Base-by-base conservation (phyloP, 2,113 vertebrate genomes). In the Alligator mississippiensis region DNA sequence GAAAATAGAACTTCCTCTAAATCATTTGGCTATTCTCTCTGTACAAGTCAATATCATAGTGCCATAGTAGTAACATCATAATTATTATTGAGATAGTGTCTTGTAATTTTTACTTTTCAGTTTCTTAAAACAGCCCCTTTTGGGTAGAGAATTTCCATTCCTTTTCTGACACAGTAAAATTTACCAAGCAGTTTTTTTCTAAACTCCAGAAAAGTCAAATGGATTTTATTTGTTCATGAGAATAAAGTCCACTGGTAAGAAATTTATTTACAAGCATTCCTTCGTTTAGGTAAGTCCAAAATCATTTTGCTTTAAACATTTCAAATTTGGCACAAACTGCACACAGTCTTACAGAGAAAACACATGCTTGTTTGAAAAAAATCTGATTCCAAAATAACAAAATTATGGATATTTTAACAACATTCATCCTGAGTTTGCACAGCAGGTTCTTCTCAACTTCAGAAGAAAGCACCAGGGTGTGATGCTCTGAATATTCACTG, bases 381-480 rank as follows among this genome's bases (percentile, higher is more conserved):
- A 80, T 91, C 62, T 77, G 30, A 17, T 84, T 95, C 95, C 94
- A 84, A 95, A 96, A 94, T 94, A 76, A 63, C 75, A 76, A 90
- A 63, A 90, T 95, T 96, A 93, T 92, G 92, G 95, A 96, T 92
- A 94, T 94, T 89, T 90, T 62, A 96, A 95, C 47, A 92, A 77
- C 89, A 93, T 1, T 82, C 94, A 95, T 95, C 96, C 93, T 96
- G 88, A 59, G 81, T 95, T 91, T 95, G 88, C 93, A 91, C 94
- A 96, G 95, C 95, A 95, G 93, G 94, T 94, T 96, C 95, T 95
- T 80, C 76, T 94, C 85, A 89, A 94, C 92, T 89, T 97, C 95
- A 96, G 93, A 95, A 94, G 95, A 80, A 96, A 96, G 96, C 95
- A 96, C 94, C 90, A 96, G 93, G 92, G 96, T 96, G 94, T 87